Conservation (phyloP, 23 tunicate genomes). For the Oikopleura albicans region DNA sequence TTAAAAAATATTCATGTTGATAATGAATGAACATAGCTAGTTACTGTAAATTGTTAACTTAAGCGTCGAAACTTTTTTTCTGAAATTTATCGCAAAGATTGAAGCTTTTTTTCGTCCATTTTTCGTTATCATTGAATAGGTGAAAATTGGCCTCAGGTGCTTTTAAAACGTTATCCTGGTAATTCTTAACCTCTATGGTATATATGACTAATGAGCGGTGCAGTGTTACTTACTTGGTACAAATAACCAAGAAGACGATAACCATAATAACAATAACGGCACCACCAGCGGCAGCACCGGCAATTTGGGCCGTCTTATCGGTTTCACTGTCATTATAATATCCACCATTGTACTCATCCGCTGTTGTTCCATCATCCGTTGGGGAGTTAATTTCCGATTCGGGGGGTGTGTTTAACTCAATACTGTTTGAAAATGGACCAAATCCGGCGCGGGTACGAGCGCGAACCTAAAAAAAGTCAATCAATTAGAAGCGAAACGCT, state of each 20-base stretch:
- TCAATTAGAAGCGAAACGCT: no score
- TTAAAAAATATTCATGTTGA: no score
- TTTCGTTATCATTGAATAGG: no score
- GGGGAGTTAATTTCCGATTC: neutral
- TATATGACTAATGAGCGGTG: no score
- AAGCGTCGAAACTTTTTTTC: no score
- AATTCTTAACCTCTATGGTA: no score
- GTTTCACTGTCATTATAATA: neutral
- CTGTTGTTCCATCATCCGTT: neutral
- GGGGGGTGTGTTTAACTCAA: constrained; percentile 23
- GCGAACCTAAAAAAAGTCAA: constrained; percentile 65
- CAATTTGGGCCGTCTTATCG: neutral
- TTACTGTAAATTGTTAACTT: no score
- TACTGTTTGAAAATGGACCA: constrained; percentile 40
- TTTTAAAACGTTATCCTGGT: no score
- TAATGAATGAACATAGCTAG: no score
- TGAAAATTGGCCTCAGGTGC: no score
- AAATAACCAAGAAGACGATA: neutral
- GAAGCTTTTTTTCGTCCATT: no score
- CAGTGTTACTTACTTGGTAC: constrained; percentile 1
- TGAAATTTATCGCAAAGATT: no score
- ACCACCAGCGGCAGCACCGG: constrained; percentile 18
- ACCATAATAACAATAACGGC: neutral
- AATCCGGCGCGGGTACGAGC: constrained; percentile 58
- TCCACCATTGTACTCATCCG: neutral